phyloP scores from a whole-genome alignment of 2,888 invertebrate species.

The Drymonia ruficornis region DNA sequence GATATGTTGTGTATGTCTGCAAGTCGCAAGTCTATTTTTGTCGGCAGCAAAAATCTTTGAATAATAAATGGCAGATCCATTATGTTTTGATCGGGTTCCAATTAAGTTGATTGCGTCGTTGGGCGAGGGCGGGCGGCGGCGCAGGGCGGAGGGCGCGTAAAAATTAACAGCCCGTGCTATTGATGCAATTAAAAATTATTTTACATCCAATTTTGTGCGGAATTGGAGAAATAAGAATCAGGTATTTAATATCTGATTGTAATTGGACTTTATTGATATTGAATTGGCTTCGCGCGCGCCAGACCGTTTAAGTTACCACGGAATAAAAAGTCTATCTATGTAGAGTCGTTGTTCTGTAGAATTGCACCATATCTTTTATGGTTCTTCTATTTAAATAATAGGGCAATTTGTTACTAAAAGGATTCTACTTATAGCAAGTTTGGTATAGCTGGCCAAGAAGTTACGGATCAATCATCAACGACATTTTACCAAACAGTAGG shows the following conservation, averaged over 20 bases:
- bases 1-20: not conserved
- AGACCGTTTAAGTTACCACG: no score
- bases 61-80: slow-evolving; percentile 21
- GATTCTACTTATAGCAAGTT: no score
- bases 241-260: not conserved
- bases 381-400: no score
- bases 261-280: not conserved
- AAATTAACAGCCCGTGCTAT: slow-evolving; percentile 17
- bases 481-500: no score
- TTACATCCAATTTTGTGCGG: not conserved
- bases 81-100: slow-evolving; percentile 31
- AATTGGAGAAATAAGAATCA: slow-evolving; percentile 1
- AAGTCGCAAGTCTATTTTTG: not conserved
- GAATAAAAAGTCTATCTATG: no score
- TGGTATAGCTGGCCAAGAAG: no score
- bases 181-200: slow-evolving; percentile 9
- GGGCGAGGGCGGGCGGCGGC: slow-evolving; percentile 8
- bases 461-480: no score
- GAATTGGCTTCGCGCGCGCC: no score
- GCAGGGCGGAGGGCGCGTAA: slow-evolving; percentile 3
- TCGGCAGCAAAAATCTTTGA: slow-evolving; percentile 8
- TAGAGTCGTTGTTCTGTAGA: no score
- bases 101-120: slow-evolving; percentile 25
- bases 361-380: no score
- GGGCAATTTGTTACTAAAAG: no score